These are phyloP conservation scores for Peribatodes rhomboidaria DNA, from an alignment of 2,888 invertebrate species.

Conservation along the genomic window DNA sequence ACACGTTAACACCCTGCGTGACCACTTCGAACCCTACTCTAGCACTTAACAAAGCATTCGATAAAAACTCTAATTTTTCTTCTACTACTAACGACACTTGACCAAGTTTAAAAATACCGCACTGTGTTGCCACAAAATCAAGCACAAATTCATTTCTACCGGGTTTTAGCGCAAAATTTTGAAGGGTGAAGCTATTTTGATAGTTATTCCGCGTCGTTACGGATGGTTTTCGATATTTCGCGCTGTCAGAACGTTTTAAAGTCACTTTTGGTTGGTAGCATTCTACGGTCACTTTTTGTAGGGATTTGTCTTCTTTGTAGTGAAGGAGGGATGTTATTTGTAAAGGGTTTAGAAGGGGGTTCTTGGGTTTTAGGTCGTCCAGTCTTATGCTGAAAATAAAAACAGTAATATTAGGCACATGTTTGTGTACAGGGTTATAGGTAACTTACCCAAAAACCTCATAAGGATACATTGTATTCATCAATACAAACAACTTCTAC, in stretches of 20 bases:
- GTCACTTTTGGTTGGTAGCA: conserved; percentile 89
- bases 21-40: conserved; percentile 86
- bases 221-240: conserved; percentile 89
- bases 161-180: conserved; percentile 86
- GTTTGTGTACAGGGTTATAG: no score
- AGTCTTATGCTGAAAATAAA: conserved; percentile 81
- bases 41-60: conserved; percentile 86
- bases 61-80: conserved; percentile 91
- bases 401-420: neutral
- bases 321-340: conserved; percentile 90
- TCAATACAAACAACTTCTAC: no score
- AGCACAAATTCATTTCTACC: conserved; percentile 89
- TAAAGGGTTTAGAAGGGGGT: conserved; percentile 86
- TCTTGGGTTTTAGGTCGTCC: conserved; percentile 88
- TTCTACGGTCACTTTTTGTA: conserved; percentile 91
- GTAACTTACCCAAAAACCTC: no score
- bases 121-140: conserved; percentile 87
- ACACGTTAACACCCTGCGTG: conserved; percentile 81
- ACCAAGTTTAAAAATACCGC: conserved; percentile 90
- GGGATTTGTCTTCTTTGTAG: conserved; percentile 93
- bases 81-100: conserved; percentile 89
- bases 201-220: conserved; percentile 89
- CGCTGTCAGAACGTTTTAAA: conserved; percentile 90
- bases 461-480: no score
- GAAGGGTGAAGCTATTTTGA: conserved; percentile 84